phyloP scores from a whole-genome alignment of 2,888 invertebrate species.

The Athalia circularis region DNA sequence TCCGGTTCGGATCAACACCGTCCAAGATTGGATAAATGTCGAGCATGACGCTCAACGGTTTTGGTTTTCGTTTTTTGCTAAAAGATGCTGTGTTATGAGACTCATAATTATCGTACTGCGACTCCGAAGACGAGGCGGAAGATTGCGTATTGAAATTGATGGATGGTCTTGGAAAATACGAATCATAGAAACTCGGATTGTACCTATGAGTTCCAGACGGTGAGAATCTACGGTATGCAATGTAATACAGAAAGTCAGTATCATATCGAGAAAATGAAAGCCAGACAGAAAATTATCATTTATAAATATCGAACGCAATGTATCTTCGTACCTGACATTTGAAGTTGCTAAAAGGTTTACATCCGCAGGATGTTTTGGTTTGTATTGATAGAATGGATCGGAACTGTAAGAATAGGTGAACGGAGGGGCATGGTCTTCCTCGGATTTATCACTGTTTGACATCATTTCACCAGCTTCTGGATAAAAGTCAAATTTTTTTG shows the following conservation, averaged over 20 bases:
- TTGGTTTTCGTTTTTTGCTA: conserved; percentile 64
- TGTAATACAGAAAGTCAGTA: background rate
- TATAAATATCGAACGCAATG: background rate
- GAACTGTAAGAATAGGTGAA: conserved; percentile 64
- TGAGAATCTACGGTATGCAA: conserved; percentile 62
- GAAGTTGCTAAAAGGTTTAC: conserved; percentile 83
- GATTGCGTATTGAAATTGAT: conserved; percentile 54
- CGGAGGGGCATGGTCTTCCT: conserved; percentile 63
- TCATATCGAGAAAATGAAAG: conserved; percentile 8
- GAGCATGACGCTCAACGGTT: conserved; percentile 81
- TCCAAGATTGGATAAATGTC: conserved; percentile 79
- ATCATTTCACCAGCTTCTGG: conserved; percentile 61
- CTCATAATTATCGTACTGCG: conserved; percentile 58
- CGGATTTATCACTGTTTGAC: conserved; percentile 61
- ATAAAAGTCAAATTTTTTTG: conserved; percentile 66
- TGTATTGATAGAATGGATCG: conserved; percentile 83
- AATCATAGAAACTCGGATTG: conserved; percentile 61
- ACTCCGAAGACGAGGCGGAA: conserved; percentile 49
- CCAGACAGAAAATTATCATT: background rate
- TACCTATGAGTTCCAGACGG: conserved; percentile 66
- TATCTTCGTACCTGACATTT: conserved; percentile 64
- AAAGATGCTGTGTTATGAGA: conserved; percentile 48
- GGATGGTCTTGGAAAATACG: conserved; percentile 61
- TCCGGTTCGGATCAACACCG: conserved; percentile 57
- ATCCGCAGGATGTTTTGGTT: conserved; percentile 84